These are phyloP conservation scores for Cnemophilus loriae DNA, from an alignment of 2,113 vertebrate species.

Conservation along the genomic window DNA sequence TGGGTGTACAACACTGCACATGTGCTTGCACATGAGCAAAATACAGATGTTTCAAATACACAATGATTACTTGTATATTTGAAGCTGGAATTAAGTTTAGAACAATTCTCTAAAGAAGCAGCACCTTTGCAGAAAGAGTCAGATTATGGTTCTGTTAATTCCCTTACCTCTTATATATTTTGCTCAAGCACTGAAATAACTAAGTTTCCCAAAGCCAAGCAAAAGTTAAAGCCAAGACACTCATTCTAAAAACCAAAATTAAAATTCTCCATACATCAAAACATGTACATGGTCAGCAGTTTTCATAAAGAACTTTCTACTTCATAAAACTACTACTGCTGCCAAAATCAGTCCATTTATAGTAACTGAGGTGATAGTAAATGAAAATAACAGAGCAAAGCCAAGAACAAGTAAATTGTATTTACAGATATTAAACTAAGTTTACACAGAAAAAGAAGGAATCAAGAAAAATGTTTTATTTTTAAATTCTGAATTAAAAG, in stretches of 20 bases:
- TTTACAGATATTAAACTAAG: neutral
- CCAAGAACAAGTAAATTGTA: neutral
- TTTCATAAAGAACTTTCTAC: neutral
- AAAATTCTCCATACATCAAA: conserved; percentile 2
- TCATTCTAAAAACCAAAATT: neutral
- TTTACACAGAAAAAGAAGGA: neutral
- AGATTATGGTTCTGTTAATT: neutral
- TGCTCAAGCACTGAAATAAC: neutral
- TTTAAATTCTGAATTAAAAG: neutral
- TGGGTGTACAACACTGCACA: neutral
- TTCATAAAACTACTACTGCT: neutral
- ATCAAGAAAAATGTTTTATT: neutral
- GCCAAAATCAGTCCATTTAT: neutral
- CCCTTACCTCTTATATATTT: neutral
- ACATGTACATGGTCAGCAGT: neutral
- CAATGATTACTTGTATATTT: conserved; percentile 14
- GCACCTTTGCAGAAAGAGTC: neutral
- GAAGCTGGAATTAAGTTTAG: neutral
- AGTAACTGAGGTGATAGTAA: neutral
- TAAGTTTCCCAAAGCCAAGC: conserved; percentile 13
- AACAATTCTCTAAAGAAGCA: conserved; percentile 6
- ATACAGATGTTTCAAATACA: conserved; percentile 42
- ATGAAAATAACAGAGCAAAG: neutral
- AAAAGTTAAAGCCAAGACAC: conserved; percentile 12
- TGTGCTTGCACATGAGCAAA: neutral